Conservation (phyloP, 2,888 invertebrate genomes). For the Metalampra italica region DNA sequence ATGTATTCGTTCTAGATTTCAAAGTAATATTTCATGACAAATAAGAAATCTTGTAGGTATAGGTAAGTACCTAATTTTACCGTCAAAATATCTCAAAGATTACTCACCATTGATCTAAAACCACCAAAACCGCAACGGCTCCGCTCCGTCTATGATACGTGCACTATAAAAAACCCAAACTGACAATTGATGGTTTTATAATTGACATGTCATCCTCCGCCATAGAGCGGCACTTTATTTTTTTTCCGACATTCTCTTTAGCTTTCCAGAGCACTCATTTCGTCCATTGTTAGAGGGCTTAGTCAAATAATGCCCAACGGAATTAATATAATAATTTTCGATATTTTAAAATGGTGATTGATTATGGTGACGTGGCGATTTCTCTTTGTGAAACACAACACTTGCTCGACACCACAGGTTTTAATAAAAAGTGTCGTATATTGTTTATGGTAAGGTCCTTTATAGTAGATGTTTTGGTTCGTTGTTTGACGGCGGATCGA, state of each 20-base stretch:
- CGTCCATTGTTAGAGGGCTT: slow-evolving; percentile 61
- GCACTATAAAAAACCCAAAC: slow-evolving; percentile 21
- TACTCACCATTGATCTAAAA: slow-evolving; percentile 11
- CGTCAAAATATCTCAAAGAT: neutral
- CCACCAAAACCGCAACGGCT: slow-evolving; percentile 42
- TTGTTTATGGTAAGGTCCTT: slow-evolving; percentile 32
- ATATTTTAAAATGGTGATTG: slow-evolving; percentile 73
- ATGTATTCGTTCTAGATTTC: no score
- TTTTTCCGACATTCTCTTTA: slow-evolving; percentile 38
- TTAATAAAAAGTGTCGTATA: slow-evolving; percentile 27
- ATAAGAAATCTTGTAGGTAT: no score
- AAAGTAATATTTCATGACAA: no score
- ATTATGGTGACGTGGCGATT: slow-evolving; percentile 66
- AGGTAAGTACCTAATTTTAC: no score
- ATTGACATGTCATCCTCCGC: slow-evolving; percentile 70
- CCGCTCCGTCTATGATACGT: slow-evolving; percentile 47
- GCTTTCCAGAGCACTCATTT: slow-evolving; percentile 58
- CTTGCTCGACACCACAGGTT: slow-evolving; percentile 23
- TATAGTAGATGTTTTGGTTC: slow-evolving; percentile 12
- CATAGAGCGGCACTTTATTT: slow-evolving; percentile 35
- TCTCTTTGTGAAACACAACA: slow-evolving; percentile 33
- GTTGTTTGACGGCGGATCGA: slow-evolving; percentile 6
- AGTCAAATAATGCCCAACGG: slow-evolving; percentile 69
- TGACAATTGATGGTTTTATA: slow-evolving; percentile 64
- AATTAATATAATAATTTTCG: slow-evolving; percentile 74